These are phyloP conservation scores for Yponomeuta plumbellus DNA, from an alignment of 2,888 invertebrate genomes.

Conservation along the genomic window DNA sequence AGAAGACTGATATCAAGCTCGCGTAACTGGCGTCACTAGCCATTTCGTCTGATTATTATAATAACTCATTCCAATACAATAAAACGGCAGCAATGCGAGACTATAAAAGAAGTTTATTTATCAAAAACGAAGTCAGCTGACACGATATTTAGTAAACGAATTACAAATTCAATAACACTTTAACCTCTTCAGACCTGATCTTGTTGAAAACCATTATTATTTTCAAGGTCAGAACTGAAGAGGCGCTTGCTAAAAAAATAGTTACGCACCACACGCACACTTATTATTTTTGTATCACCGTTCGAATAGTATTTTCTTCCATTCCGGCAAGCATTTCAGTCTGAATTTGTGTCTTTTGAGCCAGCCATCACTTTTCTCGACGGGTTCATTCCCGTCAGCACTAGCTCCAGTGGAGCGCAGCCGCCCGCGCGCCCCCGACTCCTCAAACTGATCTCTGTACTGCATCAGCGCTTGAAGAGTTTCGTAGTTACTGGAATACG, in stretches of 20 bases:
- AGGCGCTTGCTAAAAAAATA: too few species aligned
- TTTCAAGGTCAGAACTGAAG: too few species aligned
- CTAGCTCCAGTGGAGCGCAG: neutral
- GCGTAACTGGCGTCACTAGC: conserved; percentile 29
- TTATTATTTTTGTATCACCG: conserved; percentile 3
- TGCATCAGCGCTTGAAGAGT: conserved; percentile 16
- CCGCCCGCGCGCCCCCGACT: neutral
- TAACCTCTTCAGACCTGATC: neutral
- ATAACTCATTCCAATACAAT: neutral
- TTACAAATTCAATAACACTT: neutral
- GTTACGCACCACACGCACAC: neutral
- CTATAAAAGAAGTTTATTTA: neutral
- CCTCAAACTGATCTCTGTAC: conserved; percentile 31
- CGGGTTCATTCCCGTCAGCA: too few species aligned
- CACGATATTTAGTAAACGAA: neutral
- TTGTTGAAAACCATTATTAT: too few species aligned
- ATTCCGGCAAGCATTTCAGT: conserved; percentile 41
- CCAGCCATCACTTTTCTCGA: conserved; percentile 28
- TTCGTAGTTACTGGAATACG: neutral
- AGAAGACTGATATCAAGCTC: conserved; percentile 38
- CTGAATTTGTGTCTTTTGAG: conserved; percentile 40
- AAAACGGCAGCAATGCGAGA: neutral
- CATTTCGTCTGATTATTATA: neutral
- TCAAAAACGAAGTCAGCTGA: neutral
- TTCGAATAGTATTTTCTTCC: conserved; percentile 40